Evolutionary conservation across 1,140 invertebrate genomes (phyloP), one percentile per base, ranked within the genome.

Genomic region (Zophobas morio): DNA sequence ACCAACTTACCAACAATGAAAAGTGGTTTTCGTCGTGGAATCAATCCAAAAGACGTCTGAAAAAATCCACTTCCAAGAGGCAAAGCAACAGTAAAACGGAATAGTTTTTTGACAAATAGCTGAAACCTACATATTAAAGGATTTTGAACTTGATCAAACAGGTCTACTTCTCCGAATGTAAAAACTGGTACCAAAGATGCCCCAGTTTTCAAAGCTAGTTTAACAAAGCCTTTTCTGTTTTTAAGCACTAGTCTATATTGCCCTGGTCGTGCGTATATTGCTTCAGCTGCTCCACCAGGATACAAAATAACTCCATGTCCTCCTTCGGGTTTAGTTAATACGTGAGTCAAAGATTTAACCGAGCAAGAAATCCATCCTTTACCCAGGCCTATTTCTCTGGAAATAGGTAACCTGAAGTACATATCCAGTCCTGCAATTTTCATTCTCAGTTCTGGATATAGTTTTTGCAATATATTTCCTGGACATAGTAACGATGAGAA

Each of bases 81-180:
- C 32, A 97, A 82, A 33, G 96, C 90, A 0, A 95, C 94, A 0
- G 95, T 94, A 6, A 98, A 88, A 35, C 95, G 95, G 0, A 94
- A 90, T 0, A 87, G 70, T 82, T 90, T 90, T 39, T 92, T 94
- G 0, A 96, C 82, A 6, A 84, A 87, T 57, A 94, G 89, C 86
- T 98, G 96, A 6, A 95, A 78, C 5, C 85, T 88, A 6, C 93
- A 87, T 0, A 98, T 79, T 0, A 85, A 78, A 1, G 94, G 94
- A 33, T 94, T 93, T 56, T 92, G 88, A 0, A 94, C 82, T 82
- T 97, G 96, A 78, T 93, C 89, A 85, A 93, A 98, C 0, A 98
- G 84, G 81, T 98, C 95, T 8, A 94, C 96, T 86, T 99, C 97
- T 0, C 96, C 96, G 86, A 99, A 99, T 0, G 94, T 20, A 20